Conservation (phyloP, 2,113 vertebrate genomes). For the Cranoglanis bouderius region DNA sequence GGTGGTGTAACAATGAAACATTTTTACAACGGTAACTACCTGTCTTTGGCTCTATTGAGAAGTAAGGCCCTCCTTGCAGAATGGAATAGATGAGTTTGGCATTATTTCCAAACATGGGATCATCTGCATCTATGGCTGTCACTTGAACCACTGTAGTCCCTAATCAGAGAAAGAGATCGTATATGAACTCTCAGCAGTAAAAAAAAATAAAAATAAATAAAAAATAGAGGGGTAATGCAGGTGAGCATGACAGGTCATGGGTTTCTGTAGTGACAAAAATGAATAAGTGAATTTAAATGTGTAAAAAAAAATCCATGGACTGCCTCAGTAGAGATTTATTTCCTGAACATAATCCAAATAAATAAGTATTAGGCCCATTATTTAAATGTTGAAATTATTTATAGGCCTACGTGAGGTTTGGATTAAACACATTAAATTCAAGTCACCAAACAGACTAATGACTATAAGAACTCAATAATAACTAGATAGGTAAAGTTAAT, state of each 20-base stretch:
- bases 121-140: conserved; percentile 90
- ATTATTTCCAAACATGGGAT: conserved; percentile 81
- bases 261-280: conserved; percentile 33
- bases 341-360: neutral
- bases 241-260: conserved; percentile 62
- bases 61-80: conserved; percentile 90
- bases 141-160: conserved; percentile 90
- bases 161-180: conserved; percentile 60
- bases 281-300: too few relatives aligned
- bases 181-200: conserved; percentile 50
- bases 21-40: conserved; percentile 69
- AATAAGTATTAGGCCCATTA: neutral
- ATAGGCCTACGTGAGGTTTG: neutral
- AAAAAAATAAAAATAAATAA: conserved; percentile 26
- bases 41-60: conserved; percentile 93
- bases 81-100: conserved; percentile 91
- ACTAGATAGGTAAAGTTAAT: too few relatives aligned
- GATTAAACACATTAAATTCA: neutral
- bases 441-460: neutral
- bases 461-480: neutral
- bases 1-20: neutral
- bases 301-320: neutral
- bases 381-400: neutral
- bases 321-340: neutral
- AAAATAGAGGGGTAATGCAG: conserved; percentile 43